Evolutionary conservation across 2,797 vertebrate species (phyloP).

Genomic region (Eptatretus atami): DNA sequence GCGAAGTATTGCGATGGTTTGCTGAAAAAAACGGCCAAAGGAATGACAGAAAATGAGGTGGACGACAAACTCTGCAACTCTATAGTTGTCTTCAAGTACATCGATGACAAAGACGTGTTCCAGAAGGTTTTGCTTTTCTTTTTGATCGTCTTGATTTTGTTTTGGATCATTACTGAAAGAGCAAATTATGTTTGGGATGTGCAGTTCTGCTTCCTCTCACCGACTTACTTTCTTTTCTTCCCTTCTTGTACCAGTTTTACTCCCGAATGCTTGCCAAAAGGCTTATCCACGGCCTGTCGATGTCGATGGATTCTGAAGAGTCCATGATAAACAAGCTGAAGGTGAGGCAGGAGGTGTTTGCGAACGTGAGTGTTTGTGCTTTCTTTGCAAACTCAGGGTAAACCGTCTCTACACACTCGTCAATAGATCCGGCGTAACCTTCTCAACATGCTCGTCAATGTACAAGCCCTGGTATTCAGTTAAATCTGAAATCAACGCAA

Average conservation of each 20-base stretch:
- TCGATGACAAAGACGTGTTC: slow-evolving; percentile 96
- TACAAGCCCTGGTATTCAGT: no score
- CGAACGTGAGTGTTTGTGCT: no score
- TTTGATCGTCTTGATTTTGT: slow-evolving; percentile 2
- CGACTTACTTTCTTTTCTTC: slow-evolving; percentile 9
- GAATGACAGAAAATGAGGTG: slow-evolving; percentile 97
- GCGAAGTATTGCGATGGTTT: slow-evolving; percentile 99
- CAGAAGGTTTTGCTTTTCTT: slow-evolving; percentile 38
- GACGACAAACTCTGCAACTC: slow-evolving; percentile 96
- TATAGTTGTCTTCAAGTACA: slow-evolving; percentile 98
- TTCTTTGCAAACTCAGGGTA: no score
- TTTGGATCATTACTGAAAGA: not conserved
- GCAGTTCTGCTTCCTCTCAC: not conserved
- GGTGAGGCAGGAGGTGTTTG: slow-evolving; percentile 16
- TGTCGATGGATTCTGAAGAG: slow-evolving; percentile 99
- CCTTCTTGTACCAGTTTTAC: slow-evolving; percentile 36
- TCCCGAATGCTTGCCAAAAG: slow-evolving; percentile 93
- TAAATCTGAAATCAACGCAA: no score
- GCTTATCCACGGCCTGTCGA: slow-evolving; percentile 87
- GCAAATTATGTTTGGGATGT: slow-evolving; percentile 7
- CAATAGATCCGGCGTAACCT: no score
- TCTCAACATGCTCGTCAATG: no score
- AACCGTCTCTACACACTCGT: no score
- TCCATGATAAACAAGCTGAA: slow-evolving; percentile 99
- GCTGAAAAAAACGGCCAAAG: slow-evolving; percentile 93